These are phyloP conservation scores for Boloria euphrosyne DNA, from an alignment of 2,888 invertebrate species.

Conservation along the genomic window DNA sequence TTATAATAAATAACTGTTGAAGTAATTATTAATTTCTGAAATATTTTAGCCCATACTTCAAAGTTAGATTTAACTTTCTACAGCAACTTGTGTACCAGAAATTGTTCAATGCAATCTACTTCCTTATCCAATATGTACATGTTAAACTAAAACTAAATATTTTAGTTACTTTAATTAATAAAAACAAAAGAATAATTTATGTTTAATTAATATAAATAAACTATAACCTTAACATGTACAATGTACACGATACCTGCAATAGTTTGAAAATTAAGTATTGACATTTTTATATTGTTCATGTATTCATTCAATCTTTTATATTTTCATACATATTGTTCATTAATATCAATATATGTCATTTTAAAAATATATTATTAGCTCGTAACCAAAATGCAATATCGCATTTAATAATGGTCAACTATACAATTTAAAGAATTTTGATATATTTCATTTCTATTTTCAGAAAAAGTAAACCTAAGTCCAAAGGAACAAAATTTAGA, in stretches of 20 bases:
- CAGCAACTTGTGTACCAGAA: constrained; percentile 6
- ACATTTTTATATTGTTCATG: no score
- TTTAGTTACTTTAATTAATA: no score
- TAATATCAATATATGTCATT: no score
- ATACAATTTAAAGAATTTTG: background rate
- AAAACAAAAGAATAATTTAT: no score
- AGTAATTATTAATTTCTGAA: background rate
- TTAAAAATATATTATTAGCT: no score
- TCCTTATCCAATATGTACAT: background rate
- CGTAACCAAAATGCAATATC: no score
- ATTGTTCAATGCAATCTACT: background rate
- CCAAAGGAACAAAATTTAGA: constrained; percentile 52
- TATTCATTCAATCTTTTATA: no score
- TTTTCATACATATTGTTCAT: no score
- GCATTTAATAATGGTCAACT: no score
- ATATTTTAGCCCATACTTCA: constrained; percentile 1
- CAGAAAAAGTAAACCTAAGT: constrained; percentile 64
- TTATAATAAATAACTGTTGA: background rate
- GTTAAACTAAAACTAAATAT: no score
- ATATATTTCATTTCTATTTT: constrained; percentile 39
- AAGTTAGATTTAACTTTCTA: constrained; percentile 9
- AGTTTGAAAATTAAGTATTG: background rate
- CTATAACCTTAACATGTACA: background rate
- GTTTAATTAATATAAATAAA: no score
- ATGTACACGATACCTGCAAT: background rate